Evolutionary conservation across 2,888 invertebrate species (phyloP).

Genomic region (Orthosia cruda): DNA sequence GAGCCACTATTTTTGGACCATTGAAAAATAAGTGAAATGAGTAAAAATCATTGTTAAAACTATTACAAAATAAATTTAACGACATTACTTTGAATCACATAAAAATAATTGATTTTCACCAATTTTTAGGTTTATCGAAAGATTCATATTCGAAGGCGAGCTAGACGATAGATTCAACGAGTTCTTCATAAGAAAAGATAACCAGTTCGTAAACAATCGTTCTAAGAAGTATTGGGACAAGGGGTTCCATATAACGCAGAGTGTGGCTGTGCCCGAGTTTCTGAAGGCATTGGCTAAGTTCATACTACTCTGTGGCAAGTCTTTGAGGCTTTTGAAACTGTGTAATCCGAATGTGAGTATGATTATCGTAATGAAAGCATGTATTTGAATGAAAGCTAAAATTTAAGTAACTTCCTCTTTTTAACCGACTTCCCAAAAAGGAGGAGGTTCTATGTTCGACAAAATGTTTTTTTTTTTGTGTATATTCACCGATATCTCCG

Average conservation of each 20-base stretch:
- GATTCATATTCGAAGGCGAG: slow-evolving; percentile 97
- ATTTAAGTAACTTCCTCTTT: too few relatives aligned
- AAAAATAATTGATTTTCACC: not conserved
- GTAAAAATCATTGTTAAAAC: too few relatives aligned
- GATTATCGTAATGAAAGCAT: not conserved
- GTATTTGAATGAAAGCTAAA: too few relatives aligned
- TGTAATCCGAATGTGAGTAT: slow-evolving; percentile 93
- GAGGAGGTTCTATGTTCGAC: too few relatives aligned
- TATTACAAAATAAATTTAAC: not conserved
- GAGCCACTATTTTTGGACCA: too few relatives aligned
- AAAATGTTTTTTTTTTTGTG: too few relatives aligned
- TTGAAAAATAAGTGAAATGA: too few relatives aligned
- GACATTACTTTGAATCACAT: not conserved
- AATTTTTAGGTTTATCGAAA: slow-evolving; percentile 93
- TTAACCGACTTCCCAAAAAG: too few relatives aligned
- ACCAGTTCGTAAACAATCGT: slow-evolving; percentile 92
- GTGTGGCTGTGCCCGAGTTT: slow-evolving; percentile 93
- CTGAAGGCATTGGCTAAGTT: slow-evolving; percentile 92
- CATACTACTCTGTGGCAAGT: slow-evolving; percentile 95
- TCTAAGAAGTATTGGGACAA: slow-evolving; percentile 94
- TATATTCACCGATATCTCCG: too few relatives aligned
- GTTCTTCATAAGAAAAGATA: slow-evolving; percentile 95
- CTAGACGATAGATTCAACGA: slow-evolving; percentile 96
- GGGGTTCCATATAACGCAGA: slow-evolving; percentile 90
- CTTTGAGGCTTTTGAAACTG: slow-evolving; percentile 93